A percentile compares a stretch with the other conserved stretches of the same genome.
Evolutionary conservation across 2,888 invertebrate species (phyloP).

Genomic region (Cephus pygmeus): DNA sequence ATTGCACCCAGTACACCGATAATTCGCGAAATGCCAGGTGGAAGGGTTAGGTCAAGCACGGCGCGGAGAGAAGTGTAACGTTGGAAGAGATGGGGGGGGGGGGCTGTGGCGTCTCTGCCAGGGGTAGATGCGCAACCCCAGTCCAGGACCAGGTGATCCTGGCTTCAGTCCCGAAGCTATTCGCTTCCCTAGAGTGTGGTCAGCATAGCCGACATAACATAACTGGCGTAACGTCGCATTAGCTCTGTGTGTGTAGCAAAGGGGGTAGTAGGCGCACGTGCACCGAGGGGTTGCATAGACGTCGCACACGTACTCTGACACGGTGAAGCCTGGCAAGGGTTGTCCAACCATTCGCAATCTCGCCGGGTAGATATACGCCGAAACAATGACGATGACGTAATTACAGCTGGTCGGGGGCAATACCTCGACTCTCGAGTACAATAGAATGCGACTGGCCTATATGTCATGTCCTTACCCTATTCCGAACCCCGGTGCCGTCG

Average conservation of each 20-base stretch:
- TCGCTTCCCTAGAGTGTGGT: conserved; percentile 36
- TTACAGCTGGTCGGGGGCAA: conserved; percentile 60
- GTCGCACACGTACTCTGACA: neutral
- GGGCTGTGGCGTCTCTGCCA: neutral
- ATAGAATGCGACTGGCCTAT: conserved; percentile 27
- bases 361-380: conserved; percentile 35
- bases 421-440: conserved; percentile 50
- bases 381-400: conserved; percentile 61
- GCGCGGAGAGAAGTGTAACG: neutral
- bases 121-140: neutral
- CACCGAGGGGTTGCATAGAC: conserved; percentile 1
- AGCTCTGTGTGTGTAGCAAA: conserved; percentile 16
- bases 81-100: neutral
- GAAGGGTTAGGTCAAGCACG: neutral
- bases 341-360: conserved; percentile 21
- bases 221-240: conserved; percentile 49
- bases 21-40: conserved; percentile 38
- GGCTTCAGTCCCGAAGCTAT: conserved; percentile 5
- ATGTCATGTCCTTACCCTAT: neutral
- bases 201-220: conserved; percentile 49
- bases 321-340: neutral
- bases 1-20: conserved; percentile 38
- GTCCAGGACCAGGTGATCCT: conserved; percentile 27
- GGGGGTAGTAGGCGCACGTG: conserved; percentile 1
- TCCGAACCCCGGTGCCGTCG: neutral